These are phyloP conservation scores for Melanotus villosus DNA, from an alignment of 2,888 invertebrate species.

Conservation along the genomic window DNA sequence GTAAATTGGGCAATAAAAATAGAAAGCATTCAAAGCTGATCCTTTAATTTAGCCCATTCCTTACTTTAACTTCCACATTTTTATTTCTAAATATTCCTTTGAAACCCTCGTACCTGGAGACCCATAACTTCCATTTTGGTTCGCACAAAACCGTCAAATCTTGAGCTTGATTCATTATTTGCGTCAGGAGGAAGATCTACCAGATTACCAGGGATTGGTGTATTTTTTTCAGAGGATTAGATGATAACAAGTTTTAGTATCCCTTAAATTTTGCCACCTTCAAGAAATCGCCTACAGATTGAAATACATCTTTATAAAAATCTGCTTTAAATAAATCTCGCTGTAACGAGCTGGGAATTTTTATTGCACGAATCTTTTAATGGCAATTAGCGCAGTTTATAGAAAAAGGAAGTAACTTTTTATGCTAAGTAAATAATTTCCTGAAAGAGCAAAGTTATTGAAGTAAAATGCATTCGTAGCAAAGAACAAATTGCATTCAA, in stretches of 20 bases:
- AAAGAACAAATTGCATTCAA: neutral
- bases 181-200: slow-evolving; percentile 1
- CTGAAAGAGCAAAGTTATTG: neutral
- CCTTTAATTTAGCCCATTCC: too few species aligned
- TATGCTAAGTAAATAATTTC: neutral
- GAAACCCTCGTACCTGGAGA: neutral
- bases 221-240: slow-evolving; percentile 5
- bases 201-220: neutral
- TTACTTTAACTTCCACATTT: neutral
- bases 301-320: too few species aligned
- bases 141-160: neutral
- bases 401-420: neutral
- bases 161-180: slow-evolving; percentile 11
- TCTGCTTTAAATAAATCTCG: too few species aligned
- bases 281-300: too few species aligned
- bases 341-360: too few species aligned
- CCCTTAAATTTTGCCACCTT: too few species aligned
- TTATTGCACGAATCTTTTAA: too few species aligned
- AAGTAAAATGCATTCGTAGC: neutral
- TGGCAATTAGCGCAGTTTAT: neutral
- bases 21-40: too few species aligned
- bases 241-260: neutral
- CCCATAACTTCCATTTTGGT: slow-evolving; percentile 13
- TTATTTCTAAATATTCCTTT: neutral
- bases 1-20: too few species aligned